Evolutionary conservation across 1,140 invertebrate species (phyloP).

Genomic region (Panagrolaimus sp.): DNA sequence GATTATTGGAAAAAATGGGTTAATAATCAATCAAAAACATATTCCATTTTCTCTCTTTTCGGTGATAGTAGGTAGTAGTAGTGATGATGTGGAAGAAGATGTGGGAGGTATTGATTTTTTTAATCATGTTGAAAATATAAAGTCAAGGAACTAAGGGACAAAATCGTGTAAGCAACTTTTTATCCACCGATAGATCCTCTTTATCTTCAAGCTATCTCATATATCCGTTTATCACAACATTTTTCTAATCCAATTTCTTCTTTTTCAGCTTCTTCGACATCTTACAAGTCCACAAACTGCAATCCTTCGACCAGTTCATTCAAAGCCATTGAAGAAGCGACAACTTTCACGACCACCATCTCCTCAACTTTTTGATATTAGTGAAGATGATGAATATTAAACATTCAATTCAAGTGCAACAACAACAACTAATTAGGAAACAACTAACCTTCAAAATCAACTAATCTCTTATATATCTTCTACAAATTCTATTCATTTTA

Average conservation of each 20-base stretch:
- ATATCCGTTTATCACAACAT: neutral
- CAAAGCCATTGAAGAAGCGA: conserved; percentile 27
- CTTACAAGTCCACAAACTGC: conserved; percentile 49
- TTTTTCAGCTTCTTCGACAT: conserved; percentile 48
- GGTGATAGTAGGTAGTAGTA: neutral
- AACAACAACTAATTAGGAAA: too few relatives aligned
- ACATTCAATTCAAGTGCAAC: too few relatives aligned
- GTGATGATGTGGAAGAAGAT: conserved; percentile 10
- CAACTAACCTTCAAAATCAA: too few relatives aligned
- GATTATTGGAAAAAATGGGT: neutral
- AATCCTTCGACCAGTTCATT: conserved; percentile 34
- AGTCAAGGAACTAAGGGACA: too few relatives aligned
- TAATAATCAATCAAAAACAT: neutral
- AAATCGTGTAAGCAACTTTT: conserved; percentile 15
- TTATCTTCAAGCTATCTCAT: neutral
- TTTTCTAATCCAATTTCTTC: conserved; percentile 4
- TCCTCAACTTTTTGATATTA: conserved; percentile 50
- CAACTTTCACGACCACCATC: conserved; percentile 45
- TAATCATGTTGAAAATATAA: neutral
- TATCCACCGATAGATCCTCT: neutral
- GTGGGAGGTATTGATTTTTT: neutral
- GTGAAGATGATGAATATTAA: conserved; percentile 36
- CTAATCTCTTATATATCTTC: too few relatives aligned
- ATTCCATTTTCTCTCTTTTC: neutral
- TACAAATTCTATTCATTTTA: too few relatives aligned